A percentile compares a stretch with the other conserved stretches of the same genome.
Conservation (phyloP, 2,113 vertebrate species). For the Alces alces region DNA sequence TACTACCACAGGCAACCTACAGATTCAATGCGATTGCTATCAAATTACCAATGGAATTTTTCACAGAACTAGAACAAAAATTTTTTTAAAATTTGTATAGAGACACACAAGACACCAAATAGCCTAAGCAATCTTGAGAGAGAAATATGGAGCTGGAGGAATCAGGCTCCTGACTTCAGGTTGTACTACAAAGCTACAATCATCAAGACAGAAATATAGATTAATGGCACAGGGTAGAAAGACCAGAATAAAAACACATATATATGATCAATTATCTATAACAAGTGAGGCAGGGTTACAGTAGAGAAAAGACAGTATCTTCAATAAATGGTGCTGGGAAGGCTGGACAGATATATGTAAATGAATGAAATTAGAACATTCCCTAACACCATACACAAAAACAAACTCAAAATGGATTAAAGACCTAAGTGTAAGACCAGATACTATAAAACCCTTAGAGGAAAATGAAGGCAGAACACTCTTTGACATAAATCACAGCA, state of each 20-base stretch:
- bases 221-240: not conserved
- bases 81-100: not conserved
- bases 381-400: not conserved
- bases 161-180: not conserved
- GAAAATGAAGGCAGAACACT: not conserved
- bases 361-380: not conserved
- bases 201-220: not conserved
- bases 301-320: not conserved
- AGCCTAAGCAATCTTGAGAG: not conserved
- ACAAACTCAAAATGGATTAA: not conserved
- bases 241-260: not conserved
- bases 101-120: not conserved
- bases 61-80: not conserved
- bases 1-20: not conserved
- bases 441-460: not conserved
- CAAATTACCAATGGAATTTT: not conserved
- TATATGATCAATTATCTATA: not conserved
- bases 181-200: not conserved
- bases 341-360: not conserved
- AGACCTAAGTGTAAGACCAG: not conserved
- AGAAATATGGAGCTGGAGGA: not conserved
- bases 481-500: not conserved
- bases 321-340: not conserved
- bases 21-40: not conserved
- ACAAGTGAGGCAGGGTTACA: not conserved